phyloP scores from a whole-genome alignment of 2,113 vertebrate genomes.

The Dicrurus megarhynchus region DNA sequence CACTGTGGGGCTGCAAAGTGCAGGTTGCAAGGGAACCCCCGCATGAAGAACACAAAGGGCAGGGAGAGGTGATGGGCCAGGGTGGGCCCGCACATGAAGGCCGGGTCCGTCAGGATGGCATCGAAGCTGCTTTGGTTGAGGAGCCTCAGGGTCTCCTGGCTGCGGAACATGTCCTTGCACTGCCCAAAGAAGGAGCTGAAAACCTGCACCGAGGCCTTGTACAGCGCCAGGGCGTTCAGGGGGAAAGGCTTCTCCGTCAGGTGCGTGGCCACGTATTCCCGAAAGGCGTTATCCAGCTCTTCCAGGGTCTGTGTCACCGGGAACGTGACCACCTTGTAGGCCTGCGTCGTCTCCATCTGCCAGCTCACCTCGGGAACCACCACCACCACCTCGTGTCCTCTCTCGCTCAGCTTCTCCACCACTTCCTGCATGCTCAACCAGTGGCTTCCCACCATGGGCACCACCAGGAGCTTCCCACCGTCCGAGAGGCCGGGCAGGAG shows the following conservation, averaged over 20 bases:
- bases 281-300: background rate
- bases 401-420: background rate
- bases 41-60: constrained; percentile 31
- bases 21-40: constrained; percentile 6
- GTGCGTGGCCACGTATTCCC: fast-evolving
- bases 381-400: background rate
- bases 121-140: constrained; percentile 56
- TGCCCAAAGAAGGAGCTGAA: background rate
- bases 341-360: background rate
- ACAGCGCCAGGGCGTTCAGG: background rate
- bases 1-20: background rate
- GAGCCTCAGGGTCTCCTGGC: background rate
- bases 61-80: constrained; percentile 55
- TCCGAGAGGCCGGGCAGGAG: background rate
- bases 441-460: background rate
- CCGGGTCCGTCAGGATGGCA: constrained; percentile 48
- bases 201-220: fast-evolving
- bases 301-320: background rate
- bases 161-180: constrained; percentile 41
- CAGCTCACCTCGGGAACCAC: background rate
- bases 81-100: constrained; percentile 34
- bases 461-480: background rate
- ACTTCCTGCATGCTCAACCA: background rate
- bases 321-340: background rate
- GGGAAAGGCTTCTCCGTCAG: background rate